These are phyloP conservation scores for Isoperla grammatica DNA, from an alignment of 2,888 invertebrate genomes.

Conservation along the genomic window DNA sequence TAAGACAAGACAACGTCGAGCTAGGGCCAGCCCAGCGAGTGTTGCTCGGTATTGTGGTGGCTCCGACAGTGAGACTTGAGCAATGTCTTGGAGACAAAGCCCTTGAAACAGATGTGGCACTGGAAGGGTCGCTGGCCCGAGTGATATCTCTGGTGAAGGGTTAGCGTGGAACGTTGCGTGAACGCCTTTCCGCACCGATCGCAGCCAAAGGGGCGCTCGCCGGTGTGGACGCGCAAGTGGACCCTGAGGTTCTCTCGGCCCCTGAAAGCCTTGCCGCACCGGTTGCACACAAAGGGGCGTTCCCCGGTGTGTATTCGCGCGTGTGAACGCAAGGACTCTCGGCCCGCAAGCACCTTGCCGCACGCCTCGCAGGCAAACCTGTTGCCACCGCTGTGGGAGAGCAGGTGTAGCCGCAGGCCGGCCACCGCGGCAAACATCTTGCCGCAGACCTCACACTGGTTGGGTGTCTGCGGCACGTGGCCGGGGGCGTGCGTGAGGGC, in stretches of 20 bases:
- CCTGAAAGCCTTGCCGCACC: slow-evolving; percentile 34
- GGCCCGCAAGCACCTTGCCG: slow-evolving; percentile 35
- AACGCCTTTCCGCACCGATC: slow-evolving; percentile 32
- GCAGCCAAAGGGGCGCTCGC: slow-evolving; percentile 22
- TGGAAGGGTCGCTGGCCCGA: slow-evolving; percentile 57
- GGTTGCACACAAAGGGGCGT: slow-evolving; percentile 35
- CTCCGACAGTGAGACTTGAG: slow-evolving; percentile 6
- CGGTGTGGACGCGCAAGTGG: slow-evolving; percentile 25
- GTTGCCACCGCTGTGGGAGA: slow-evolving; percentile 37
- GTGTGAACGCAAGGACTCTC: slow-evolving; percentile 37
- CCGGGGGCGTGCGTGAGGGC: neutral
- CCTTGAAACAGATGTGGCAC: slow-evolving; percentile 55
- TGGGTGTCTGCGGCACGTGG: slow-evolving; percentile 3
- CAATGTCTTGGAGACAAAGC: slow-evolving; percentile 48
- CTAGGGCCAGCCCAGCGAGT: no score
- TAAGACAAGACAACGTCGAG: no score
- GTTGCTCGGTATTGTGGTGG: neutral
- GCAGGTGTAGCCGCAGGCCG: slow-evolving; percentile 37
- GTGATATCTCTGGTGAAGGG: slow-evolving; percentile 56
- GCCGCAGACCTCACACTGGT: slow-evolving; percentile 38
- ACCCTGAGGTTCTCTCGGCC: slow-evolving; percentile 19
- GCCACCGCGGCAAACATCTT: slow-evolving; percentile 38
- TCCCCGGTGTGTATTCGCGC: slow-evolving; percentile 35
- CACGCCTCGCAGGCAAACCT: slow-evolving; percentile 38
- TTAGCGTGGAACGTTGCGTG: slow-evolving; percentile 43